A percentile compares a stretch with the other conserved stretches of the same genome.
These are phyloP conservation scores for Podilymbus podiceps DNA, from an alignment of 2,113 vertebrate genomes.

Conservation along the genomic window DNA sequence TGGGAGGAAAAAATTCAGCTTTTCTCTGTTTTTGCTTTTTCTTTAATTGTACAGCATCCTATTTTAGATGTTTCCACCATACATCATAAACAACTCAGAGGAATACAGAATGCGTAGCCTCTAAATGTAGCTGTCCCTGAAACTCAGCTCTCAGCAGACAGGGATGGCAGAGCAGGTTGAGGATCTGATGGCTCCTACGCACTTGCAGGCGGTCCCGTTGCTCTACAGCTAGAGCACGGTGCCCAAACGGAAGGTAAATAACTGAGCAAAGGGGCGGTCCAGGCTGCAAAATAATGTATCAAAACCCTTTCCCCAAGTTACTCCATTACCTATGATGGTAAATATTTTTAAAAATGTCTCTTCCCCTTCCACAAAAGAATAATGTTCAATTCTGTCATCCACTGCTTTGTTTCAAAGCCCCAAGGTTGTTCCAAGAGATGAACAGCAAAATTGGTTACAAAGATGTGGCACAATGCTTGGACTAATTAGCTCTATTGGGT, in stretches of 20 bases:
- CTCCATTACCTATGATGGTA: neutral
- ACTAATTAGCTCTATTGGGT: neutral
- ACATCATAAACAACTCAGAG: neutral
- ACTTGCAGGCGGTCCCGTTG: neutral
- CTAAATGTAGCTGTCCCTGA: neutral
- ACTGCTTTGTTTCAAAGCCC: neutral
- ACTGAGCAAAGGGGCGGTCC: neutral
- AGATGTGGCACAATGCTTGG: neutral
- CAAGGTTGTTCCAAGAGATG: neutral
- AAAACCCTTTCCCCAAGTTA: neutral
- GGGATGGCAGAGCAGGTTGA: neutral
- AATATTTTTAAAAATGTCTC: neutral
- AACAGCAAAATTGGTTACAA: neutral
- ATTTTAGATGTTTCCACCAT: neutral
- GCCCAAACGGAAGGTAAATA: neutral
- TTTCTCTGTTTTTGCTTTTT: neutral
- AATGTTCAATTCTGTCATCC: neutral
- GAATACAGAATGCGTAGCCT: neutral
- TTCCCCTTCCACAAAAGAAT: neutral
- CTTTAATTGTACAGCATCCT: neutral
- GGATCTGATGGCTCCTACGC: neutral
- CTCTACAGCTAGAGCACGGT: neutral
- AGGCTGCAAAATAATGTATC: neutral
- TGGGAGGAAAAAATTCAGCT: neutral
- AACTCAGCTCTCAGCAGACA: neutral